Evolutionary conservation across 2,888 invertebrate genomes (phyloP).

Genomic region (Oscheius myriophilus): DNA sequence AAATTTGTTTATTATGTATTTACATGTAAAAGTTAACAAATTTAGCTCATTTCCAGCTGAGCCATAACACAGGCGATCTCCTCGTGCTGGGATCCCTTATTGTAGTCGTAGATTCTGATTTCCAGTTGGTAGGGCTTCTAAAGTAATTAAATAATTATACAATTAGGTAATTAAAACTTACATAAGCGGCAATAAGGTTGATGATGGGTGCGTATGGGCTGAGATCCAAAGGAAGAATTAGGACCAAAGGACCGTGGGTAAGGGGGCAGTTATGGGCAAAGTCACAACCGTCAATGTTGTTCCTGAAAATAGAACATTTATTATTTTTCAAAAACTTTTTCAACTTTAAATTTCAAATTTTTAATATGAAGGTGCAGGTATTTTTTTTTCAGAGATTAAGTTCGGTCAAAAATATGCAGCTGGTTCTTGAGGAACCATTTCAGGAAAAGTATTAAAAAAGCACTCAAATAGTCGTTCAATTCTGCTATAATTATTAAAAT

Average conservation of each 20-base stretch:
- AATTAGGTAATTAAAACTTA: conserved; percentile 42
- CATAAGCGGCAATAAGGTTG: conserved; percentile 58
- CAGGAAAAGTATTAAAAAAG: too few species aligned
- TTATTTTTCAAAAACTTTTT: not conserved
- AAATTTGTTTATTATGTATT: not conserved
- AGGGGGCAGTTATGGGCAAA: conserved; percentile 66
- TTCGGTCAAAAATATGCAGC: too few species aligned
- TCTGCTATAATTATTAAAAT: too few species aligned
- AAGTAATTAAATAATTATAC: not conserved
- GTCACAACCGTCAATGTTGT: conserved; percentile 64
- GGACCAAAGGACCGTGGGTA: conserved; percentile 55
- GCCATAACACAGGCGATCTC: conserved; percentile 66
- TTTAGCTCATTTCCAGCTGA: conserved; percentile 59
- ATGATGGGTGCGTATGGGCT: conserved; percentile 58
- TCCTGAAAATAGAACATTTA: conserved; percentile 35
- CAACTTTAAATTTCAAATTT: not conserved
- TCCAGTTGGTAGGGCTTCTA: conserved; percentile 61
- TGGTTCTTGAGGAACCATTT: too few species aligned
- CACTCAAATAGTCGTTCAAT: too few species aligned
- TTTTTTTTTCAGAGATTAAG: too few species aligned
- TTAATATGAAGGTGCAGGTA: too few species aligned
- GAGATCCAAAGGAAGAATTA: conserved; percentile 58
- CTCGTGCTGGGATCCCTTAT: conserved; percentile 52
- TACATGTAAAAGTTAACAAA: conserved; percentile 4
- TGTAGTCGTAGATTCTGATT: conserved; percentile 62